Evolutionary conservation across 2,888 invertebrate species (phyloP).

Genomic region (Ornithoptera alexandrae): DNA sequence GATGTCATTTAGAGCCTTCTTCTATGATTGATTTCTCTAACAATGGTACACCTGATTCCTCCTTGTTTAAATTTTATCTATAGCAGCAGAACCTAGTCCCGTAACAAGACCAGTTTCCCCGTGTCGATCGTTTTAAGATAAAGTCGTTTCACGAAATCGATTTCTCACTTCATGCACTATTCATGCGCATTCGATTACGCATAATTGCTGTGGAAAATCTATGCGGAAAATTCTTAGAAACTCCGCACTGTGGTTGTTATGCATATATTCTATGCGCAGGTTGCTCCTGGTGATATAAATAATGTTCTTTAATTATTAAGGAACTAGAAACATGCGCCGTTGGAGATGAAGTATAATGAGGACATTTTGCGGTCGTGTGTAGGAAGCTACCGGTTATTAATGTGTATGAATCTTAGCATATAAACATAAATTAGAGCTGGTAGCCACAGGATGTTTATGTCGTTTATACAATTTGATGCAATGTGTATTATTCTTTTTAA

Average conservation of each 20-base stretch:
- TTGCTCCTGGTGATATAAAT: slow-evolving; percentile 23
- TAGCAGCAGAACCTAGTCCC: slow-evolving; percentile 2
- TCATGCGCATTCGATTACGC: slow-evolving; percentile 29
- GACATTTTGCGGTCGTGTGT: slow-evolving; percentile 15
- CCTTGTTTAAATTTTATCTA: background rate
- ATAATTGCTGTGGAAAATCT: slow-evolving; percentile 30
- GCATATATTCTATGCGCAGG: slow-evolving; percentile 12
- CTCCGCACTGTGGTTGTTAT: slow-evolving; percentile 5
- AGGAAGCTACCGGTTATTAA: slow-evolving; percentile 19
- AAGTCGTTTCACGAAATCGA: slow-evolving; percentile 27
- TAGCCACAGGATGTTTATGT: background rate
- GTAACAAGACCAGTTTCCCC: slow-evolving; percentile 7
- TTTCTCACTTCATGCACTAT: slow-evolving; percentile 29
- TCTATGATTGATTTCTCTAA: background rate
- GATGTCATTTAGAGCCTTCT: no score
- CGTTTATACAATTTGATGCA: background rate
- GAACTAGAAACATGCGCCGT: slow-evolving; percentile 12
- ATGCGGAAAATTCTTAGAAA: slow-evolving; percentile 31
- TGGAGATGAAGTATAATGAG: slow-evolving; percentile 18
- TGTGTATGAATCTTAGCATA: background rate
- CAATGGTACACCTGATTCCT: background rate
- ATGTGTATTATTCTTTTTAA: background rate
- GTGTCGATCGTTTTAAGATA: slow-evolving; percentile 16
- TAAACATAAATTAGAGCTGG: background rate
- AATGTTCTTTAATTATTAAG: slow-evolving; percentile 17